phyloP scores from a whole-genome alignment of 2,113 vertebrate species.

The Oncorhynchus clarkii region DNA sequence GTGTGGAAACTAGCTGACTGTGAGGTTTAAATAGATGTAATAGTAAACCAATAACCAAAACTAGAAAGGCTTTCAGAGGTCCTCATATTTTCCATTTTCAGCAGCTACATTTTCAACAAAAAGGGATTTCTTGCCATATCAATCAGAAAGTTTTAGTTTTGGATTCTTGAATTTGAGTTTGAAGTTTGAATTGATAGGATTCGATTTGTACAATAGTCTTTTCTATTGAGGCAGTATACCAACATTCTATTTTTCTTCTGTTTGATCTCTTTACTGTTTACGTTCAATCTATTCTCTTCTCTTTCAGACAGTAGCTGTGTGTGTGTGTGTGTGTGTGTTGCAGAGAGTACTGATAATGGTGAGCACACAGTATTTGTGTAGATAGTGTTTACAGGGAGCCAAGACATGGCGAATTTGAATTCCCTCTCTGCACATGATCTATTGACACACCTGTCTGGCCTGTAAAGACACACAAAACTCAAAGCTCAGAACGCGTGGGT shows the following conservation, averaged over 20 bases:
- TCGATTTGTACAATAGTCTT: no score
- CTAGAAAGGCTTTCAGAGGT: not conserved
- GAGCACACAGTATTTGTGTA: conserved; percentile 37
- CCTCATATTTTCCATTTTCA: no score
- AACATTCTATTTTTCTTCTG: no score
- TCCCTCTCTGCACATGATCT: conserved; percentile 11
- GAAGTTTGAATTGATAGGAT: no score
- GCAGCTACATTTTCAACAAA: no score
- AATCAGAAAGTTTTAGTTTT: no score
- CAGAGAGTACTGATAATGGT: conserved; percentile 52
- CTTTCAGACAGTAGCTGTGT: conserved; percentile 32
- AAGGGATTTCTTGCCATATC: no score
- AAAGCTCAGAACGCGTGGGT: no score
- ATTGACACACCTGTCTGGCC: conserved; percentile 74
- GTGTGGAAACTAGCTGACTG: not conserved
- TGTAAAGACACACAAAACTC: conserved; percentile 55
- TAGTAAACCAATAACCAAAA: not conserved
- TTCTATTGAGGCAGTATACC: no score
- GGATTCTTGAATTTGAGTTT: no score
- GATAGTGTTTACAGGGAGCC: not conserved
- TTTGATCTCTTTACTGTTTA: conserved; percentile 12
- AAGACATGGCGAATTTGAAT: conserved; percentile 31
- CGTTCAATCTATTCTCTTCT: not conserved
- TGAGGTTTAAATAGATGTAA: no score
- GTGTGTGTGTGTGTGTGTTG: conserved; percentile 10